Base-by-base conservation (phyloP, 2,113 vertebrate species). In the Cyprinodon variegatus region DNA sequence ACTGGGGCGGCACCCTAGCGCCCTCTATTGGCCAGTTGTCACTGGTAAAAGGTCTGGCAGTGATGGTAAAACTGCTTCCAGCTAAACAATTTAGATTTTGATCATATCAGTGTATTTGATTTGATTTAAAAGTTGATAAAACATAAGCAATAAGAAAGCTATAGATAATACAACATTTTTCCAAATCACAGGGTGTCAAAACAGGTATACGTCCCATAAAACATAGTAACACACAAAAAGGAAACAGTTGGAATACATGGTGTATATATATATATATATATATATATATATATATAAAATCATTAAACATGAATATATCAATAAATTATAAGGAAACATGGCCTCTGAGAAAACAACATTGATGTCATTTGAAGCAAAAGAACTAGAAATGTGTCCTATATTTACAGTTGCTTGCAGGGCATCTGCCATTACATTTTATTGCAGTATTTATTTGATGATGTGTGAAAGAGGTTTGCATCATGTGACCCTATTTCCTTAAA, bases 401-500 rank as follows among this genome's bases (percentile, higher is more conserved):
- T 3, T 60, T 53, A 46, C 45, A 70, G 17, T 59, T 66, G 13
- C 20, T 72, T 77, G 11, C 17, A 45, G 39, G 60, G 29, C 48
- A 60, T 69, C 20, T 57, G 36, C 39, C 59, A 43, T 83, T 39
- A 59, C 15, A 60, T 68, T 43, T 83, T 43, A 59, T 39, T 43
- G n/a, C 70, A 39, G 29, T 38, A 81, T 75, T 70, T 61, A 65
- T 81, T 29, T 50, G 4, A 76, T 65, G 48, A 45, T 39, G 20
- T 69, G 66, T 66, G 68, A 53, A 46, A 48, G 37, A 65, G 9
- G 10, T 59, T 75, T 70, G 68, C 70, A 46, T 63, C 74, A 82
- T 70, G 15, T 77, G 82, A 80, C 62, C 68, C 36, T 43, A 3
- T 70, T 39, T 4, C 11, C 57, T 37, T 37, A 29, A 39, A 76